These are phyloP conservation scores for Nasua narica DNA, from an alignment of 2,797 vertebrate species.

Conservation along the genomic window DNA sequence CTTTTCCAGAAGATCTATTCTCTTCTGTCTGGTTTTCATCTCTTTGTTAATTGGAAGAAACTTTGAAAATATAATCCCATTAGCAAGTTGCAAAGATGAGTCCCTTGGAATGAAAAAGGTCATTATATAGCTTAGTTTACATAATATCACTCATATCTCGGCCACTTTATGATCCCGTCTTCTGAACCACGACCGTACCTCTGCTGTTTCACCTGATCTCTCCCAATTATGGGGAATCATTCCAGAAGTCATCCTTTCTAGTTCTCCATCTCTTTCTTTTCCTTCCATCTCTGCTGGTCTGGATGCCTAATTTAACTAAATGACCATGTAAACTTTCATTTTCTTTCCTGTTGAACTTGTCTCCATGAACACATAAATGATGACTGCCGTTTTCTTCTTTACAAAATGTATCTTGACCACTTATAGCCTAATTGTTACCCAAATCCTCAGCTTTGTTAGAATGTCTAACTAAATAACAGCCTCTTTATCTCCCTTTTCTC, in stretches of 20 bases:
- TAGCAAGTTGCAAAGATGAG: background rate
- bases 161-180: background rate
- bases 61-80: background rate
- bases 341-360: background rate
- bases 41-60: background rate
- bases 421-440: background rate
- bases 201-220: background rate
- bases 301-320: background rate
- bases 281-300: background rate
- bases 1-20: background rate
- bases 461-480: background rate
- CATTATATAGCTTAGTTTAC: background rate
- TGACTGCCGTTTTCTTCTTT: background rate
- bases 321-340: background rate
- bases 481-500: background rate
- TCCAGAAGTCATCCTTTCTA: background rate
- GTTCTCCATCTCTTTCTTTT: background rate
- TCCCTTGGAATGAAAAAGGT: background rate
- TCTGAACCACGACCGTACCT: background rate
- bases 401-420: background rate
- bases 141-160: background rate
- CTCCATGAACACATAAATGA: background rate
- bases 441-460: background rate
- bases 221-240: background rate
- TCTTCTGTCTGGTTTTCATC: background rate